A percentile compares a stretch with the other conserved stretches of the same genome.
Conservation (phyloP, 1,140 invertebrate genomes). For the Drosophila fuyamai region DNA sequence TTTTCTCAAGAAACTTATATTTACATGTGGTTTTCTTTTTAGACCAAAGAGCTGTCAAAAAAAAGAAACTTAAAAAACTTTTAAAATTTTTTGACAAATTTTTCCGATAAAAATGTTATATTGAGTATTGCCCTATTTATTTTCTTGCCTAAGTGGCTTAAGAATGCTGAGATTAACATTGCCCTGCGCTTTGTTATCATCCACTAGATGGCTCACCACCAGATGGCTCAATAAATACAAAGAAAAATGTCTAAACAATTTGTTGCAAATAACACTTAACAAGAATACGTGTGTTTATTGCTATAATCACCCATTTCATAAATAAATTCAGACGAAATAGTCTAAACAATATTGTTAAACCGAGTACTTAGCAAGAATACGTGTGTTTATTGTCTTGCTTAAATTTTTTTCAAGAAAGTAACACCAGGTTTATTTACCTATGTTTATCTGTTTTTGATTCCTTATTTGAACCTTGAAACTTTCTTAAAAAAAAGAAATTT, state of each 20-base stretch:
- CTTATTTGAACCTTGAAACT: too few relatives aligned
- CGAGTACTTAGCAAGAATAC: not conserved
- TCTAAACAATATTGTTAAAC: not conserved
- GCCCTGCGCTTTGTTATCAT: constrained; percentile 10
- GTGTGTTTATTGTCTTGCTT: not conserved
- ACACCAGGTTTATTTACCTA: not conserved
- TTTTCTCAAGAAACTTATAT: not conserved
- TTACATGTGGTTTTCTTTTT: too few relatives aligned
- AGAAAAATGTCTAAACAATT: not conserved
- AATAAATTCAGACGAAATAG: constrained; percentile 11
- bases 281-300: too few relatives aligned
- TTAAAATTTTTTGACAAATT: too few relatives aligned
- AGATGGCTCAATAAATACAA: constrained; percentile 30
- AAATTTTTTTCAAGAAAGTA: not conserved
- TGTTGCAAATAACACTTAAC: not conserved
- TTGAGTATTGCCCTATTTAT: not conserved
- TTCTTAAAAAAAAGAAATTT: too few relatives aligned
- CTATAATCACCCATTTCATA: constrained; percentile 5
- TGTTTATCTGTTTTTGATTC: not conserved
- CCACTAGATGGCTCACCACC: constrained; percentile 15
- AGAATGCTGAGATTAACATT: constrained; percentile 17
- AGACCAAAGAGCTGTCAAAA: too few relatives aligned
- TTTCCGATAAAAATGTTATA: too few relatives aligned
- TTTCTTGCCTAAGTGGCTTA: not conserved
- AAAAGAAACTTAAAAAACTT: too few relatives aligned